phyloP scores from a whole-genome alignment of 2,113 vertebrate genomes.

The Gymnocephalus cernua region DNA sequence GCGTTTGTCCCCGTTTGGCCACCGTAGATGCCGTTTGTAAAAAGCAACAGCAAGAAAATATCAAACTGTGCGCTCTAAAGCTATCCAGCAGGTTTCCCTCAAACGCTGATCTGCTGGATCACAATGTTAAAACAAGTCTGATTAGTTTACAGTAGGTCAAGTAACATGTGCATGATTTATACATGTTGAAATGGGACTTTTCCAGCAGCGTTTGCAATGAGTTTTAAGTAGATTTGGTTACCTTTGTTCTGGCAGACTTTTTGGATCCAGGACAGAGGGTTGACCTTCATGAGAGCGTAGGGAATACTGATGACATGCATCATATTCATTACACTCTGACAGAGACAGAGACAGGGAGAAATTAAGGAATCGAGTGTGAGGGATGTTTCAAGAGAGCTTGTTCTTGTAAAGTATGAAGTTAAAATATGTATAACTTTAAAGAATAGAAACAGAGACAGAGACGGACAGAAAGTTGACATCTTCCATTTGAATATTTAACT shows the following conservation, averaged over 20 bases:
- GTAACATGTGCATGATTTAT: not conserved
- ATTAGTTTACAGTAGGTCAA: not conserved
- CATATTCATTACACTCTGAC: conserved; percentile 84
- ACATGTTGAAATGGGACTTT: not conserved
- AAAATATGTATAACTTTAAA: not conserved
- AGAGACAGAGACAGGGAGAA: not conserved
- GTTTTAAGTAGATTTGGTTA: conserved; percentile 16
- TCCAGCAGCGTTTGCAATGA: not conserved
- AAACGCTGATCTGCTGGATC: not conserved
- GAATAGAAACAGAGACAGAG: not conserved
- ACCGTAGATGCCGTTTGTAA: no score
- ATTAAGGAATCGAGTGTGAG: not conserved
- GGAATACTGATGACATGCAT: conserved; percentile 84
- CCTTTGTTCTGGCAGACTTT: conserved; percentile 85
- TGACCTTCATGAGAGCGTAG: conserved; percentile 86
- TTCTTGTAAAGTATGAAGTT: not conserved
- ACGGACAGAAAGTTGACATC: no score
- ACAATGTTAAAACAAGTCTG: not conserved
- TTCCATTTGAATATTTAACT: not conserved
- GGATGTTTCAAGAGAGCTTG: not conserved
- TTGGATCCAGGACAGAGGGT: conserved; percentile 85
- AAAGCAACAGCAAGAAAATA: no score
- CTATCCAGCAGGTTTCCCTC: not conserved
- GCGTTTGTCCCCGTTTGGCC: no score
- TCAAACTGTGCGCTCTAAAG: not conserved